A percentile compares a stretch with the other conserved stretches of the same genome.
These are phyloP conservation scores for Eurytoma californica DNA, from an alignment of 2,888 invertebrate species.

Conservation along the genomic window DNA sequence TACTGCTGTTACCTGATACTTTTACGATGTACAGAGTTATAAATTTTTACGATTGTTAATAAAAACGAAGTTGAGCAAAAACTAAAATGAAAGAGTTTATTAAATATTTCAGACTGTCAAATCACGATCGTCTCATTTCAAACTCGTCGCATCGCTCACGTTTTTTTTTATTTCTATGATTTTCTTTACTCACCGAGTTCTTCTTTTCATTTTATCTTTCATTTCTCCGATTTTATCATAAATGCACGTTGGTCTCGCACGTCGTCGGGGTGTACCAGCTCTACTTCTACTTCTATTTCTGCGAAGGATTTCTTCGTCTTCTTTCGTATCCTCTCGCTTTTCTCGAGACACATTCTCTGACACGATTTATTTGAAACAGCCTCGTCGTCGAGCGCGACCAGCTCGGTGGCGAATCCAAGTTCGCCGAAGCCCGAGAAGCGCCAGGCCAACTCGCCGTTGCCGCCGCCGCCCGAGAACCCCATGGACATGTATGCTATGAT, in stretches of 20 bases:
- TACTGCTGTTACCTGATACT: conserved; percentile 5
- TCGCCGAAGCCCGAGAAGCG: conserved; percentile 93
- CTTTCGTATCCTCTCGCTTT: conserved; percentile 16
- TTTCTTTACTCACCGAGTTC: neutral
- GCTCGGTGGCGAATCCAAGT: conserved; percentile 85
- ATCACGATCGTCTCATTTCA: conserved; percentile 1
- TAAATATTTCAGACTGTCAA: conserved; percentile 24
- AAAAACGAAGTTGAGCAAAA: conserved; percentile 21
- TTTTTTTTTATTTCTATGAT: conserved; percentile 1
- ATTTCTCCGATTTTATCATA: neutral
- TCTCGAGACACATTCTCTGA: conserved; percentile 9
- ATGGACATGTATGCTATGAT: conserved; percentile 74
- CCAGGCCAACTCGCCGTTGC: conserved; percentile 91
- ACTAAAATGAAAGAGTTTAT: conserved; percentile 30
- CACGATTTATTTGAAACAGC: conserved; percentile 72
- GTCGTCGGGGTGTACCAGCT: neutral
- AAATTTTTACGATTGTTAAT: conserved; percentile 48
- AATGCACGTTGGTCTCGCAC: neutral
- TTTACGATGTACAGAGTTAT: conserved; percentile 38
- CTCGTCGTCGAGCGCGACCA: conserved; percentile 84
- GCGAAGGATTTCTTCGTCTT: conserved; percentile 9
- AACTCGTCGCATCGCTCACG: neutral
- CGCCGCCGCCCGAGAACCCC: conserved; percentile 84
- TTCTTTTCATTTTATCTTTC: neutral
- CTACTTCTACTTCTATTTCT: conserved; percentile 16